Evolutionary conservation across 1,140 invertebrate species (phyloP).

Genomic region (Paraescarpia echinospica): DNA sequence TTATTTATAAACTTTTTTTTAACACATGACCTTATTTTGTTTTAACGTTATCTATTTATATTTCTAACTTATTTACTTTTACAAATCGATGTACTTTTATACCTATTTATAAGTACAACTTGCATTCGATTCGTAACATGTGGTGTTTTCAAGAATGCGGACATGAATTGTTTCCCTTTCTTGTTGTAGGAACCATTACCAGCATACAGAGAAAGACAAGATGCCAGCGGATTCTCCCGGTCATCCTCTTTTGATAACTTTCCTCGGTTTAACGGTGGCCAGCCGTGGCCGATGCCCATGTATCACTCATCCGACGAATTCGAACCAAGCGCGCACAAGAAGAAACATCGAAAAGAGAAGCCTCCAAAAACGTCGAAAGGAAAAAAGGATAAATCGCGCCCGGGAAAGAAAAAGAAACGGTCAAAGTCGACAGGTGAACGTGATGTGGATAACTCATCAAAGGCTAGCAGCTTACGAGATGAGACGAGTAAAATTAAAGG

Average conservation of each 20-base stretch:
- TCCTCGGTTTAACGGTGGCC: background rate
- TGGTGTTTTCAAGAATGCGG: background rate
- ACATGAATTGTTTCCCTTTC: background rate
- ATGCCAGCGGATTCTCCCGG: background rate
- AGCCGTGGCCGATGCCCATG: background rate
- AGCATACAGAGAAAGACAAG: background rate
- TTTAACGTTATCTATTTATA: too few relatives aligned
- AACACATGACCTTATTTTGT: too few relatives aligned
- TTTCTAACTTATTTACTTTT: too few relatives aligned
- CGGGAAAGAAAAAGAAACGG: background rate
- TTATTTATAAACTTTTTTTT: too few relatives aligned
- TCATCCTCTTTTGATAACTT: background rate
- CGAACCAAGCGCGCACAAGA: background rate
- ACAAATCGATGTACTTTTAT: too few relatives aligned
- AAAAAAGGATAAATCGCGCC: background rate
- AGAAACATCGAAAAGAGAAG: background rate
- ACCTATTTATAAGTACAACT: too few relatives aligned
- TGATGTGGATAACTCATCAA: background rate
- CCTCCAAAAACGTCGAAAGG: background rate
- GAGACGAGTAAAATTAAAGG: background rate
- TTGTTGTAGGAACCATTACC: background rate
- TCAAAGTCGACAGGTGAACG: background rate
- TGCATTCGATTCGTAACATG: too few relatives aligned
- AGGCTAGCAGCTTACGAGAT: background rate
- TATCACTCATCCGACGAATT: background rate